Percentiles rank a stretch among this genome's conserved stretches.
Evolutionary conservation across 2,113 vertebrate species (phyloP).

Genomic region (Trematocara unimaculatum): DNA sequence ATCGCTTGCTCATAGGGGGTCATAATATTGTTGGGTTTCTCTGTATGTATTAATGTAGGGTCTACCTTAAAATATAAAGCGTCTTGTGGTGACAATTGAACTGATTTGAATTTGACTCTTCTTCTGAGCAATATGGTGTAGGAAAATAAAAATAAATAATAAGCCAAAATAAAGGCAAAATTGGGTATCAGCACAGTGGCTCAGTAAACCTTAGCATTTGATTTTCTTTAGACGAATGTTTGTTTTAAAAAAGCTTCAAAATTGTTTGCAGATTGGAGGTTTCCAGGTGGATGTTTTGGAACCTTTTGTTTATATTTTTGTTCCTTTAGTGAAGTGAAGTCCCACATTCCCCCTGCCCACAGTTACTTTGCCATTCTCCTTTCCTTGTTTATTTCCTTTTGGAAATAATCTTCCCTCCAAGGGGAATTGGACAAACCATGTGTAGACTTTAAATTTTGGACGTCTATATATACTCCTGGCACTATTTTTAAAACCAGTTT

Average conservation of each 20-base stretch:
- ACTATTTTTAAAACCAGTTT: neutral
- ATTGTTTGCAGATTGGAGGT: neutral
- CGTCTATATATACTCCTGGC: neutral
- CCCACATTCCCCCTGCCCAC: neutral
- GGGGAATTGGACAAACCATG: neutral
- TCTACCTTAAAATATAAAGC: neutral
- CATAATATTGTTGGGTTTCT: neutral
- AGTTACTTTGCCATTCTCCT: neutral
- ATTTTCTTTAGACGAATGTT: neutral
- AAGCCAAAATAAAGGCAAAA: neutral
- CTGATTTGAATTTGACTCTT: neutral
- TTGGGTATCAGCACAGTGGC: neutral
- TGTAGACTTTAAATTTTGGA: slow-evolving; percentile 3
- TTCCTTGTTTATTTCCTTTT: neutral
- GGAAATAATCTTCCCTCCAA: neutral
- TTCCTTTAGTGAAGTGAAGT: neutral
- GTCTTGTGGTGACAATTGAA: neutral
- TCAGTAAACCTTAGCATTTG: neutral
- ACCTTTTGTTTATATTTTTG: neutral
- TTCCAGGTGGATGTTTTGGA: neutral
- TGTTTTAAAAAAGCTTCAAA: neutral
- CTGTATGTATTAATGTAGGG: neutral
- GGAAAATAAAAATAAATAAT: neutral
- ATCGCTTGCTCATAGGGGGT: neutral
- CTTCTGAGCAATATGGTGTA: neutral